Conservation (phyloP, 2,797 vertebrate genomes). For the Enteromius anoplus region DNA sequence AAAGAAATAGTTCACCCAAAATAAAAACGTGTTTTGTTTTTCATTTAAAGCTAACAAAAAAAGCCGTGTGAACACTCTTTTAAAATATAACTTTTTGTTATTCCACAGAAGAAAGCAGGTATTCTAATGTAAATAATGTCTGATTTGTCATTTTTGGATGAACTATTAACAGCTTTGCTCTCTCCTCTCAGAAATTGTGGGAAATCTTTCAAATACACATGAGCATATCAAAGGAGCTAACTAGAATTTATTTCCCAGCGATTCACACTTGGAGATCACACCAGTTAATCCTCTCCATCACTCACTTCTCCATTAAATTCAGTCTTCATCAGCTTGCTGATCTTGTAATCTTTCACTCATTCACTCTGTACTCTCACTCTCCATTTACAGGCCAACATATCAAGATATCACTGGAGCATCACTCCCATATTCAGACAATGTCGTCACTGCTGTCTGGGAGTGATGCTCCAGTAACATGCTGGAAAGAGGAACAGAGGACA, state of each 20-base stretch:
- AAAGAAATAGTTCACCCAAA: background rate
- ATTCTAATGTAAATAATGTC: background rate
- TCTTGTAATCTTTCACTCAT: conserved; percentile 44
- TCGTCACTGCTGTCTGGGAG: background rate
- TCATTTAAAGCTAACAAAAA: background rate
- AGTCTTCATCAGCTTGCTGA: conserved; percentile 19
- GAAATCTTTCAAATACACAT: conserved; percentile 11
- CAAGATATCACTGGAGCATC: conserved; percentile 1
- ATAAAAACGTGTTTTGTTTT: background rate
- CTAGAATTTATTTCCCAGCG: conserved; percentile 28
- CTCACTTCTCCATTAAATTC: conserved; percentile 56
- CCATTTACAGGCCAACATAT: background rate
- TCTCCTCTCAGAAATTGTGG: background rate
- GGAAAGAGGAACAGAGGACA: background rate
- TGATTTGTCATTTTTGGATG: background rate
- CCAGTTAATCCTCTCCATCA: conserved; percentile 42
- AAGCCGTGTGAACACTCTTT: background rate
- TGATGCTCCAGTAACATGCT: background rate
- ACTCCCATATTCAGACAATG: background rate
- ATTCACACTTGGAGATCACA: conserved; percentile 11
- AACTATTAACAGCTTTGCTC: conserved; percentile 2
- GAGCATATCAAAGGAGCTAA: conserved; percentile 31
- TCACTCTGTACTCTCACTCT: conserved; percentile 11
- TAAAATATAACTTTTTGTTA: background rate
- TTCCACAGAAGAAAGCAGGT: background rate